A percentile compares a stretch with the other conserved stretches of the same genome.
These are phyloP conservation scores for Prionace glauca DNA, from an alignment of 2,797 vertebrate genomes.

Conservation along the genomic window DNA sequence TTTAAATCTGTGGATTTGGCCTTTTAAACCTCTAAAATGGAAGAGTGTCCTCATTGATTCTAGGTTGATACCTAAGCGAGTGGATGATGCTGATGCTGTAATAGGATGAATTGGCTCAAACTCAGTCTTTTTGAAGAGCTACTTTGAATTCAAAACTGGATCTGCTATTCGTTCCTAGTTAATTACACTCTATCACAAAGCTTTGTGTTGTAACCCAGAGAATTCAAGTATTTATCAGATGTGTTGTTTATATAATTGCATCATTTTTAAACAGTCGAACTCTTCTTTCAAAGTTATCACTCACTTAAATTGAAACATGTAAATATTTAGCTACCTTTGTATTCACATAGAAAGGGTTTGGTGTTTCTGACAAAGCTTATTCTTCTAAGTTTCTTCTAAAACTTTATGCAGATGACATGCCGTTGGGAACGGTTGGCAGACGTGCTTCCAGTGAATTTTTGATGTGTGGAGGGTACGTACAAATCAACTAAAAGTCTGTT, in stretches of 20 bases:
- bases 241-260: neutral
- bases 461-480: conserved; percentile 83
- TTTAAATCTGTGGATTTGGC: neutral
- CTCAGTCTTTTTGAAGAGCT: neutral
- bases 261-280: neutral
- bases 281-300: neutral
- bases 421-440: conserved; percentile 65
- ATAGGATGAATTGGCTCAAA: neutral
- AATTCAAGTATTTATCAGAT: neutral
- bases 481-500: conserved; percentile 12
- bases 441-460: conserved; percentile 85
- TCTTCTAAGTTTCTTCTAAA: neutral
- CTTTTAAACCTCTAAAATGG: neutral
- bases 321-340: neutral
- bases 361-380: neutral
- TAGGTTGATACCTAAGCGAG: neutral
- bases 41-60: neutral
- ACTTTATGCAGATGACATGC: conserved; percentile 72
- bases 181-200: neutral
- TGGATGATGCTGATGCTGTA: neutral
- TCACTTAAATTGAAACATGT: neutral
- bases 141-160: neutral
- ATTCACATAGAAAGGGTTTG: neutral
- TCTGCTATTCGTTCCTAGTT: neutral
- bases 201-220: neutral